A percentile compares a stretch with the other conserved stretches of the same genome.
Conservation (phyloP, 92 coral and sea anemone genomes). For the Desmophyllum pertusum region DNA sequence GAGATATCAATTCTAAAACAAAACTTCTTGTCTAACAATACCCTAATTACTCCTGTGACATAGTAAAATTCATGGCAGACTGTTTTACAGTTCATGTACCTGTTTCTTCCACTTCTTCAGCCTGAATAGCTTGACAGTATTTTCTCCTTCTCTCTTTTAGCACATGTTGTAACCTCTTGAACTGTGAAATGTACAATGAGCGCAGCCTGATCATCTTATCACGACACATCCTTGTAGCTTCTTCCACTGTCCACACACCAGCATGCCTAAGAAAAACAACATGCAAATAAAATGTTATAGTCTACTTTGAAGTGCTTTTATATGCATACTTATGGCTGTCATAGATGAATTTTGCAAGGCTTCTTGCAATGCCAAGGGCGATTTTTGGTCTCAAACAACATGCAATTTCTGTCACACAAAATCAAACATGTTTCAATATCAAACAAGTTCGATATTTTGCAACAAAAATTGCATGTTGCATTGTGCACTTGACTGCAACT, state of each 20-base stretch:
- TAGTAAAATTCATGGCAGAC: neutral
- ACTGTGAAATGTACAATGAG: conserved; percentile 90
- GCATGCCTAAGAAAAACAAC: conserved; percentile 80
- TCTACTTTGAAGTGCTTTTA: neutral
- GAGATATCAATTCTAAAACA: no score
- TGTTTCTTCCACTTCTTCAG: conserved; percentile 79
- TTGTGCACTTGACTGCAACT: no score
- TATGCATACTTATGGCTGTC: no score
- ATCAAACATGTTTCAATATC: no score
- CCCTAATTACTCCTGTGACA: neutral
- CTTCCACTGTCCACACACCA: conserved; percentile 96
- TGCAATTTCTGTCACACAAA: no score
- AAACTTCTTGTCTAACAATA: no score
- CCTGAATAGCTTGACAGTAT: conserved; percentile 80
- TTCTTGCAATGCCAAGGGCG: no score
- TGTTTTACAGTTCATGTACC: conserved; percentile 43
- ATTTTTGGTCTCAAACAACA: no score
- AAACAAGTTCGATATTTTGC: no score
- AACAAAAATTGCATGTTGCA: no score
- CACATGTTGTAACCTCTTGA: conserved; percentile 91
- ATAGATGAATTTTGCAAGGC: no score
- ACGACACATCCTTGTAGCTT: conserved; percentile 84
- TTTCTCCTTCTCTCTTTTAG: conserved; percentile 90
- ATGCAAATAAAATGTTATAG: no score
- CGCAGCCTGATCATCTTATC: conserved; percentile 91